Evolutionary conservation across 2,888 invertebrate species (phyloP).

Genomic region (Dermolepida albohirtum): DNA sequence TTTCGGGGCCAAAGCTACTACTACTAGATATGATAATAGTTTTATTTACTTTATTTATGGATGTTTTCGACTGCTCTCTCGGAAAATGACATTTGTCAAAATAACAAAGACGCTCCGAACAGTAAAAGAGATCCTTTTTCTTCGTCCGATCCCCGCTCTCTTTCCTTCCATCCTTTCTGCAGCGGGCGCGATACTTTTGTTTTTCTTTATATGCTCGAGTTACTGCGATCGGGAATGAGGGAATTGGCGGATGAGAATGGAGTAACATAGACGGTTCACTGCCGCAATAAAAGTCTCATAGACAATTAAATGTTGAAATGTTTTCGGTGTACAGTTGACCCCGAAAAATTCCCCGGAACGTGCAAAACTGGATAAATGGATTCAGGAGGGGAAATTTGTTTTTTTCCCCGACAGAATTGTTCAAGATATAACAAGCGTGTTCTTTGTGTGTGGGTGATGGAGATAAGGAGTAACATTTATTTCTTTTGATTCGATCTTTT

Average conservation of each 20-base stretch:
- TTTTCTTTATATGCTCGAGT: conserved; percentile 16
- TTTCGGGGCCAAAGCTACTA: conserved; percentile 43
- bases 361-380: conserved; percentile 8
- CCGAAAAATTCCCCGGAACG: conserved; percentile 10
- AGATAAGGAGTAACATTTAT: too few species aligned
- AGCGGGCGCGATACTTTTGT: conserved; percentile 10
- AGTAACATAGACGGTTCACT: conserved; percentile 10
- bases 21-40: conserved; percentile 56
- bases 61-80: conserved; percentile 60
- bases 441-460: too few species aligned
- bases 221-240: conserved; percentile 6
- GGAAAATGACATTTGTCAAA: conserved; percentile 65
- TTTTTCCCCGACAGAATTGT: background rate
- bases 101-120: conserved; percentile 55
- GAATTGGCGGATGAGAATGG: conserved; percentile 21
- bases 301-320: conserved; percentile 40
- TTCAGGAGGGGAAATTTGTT: background rate
- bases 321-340: conserved; percentile 35
- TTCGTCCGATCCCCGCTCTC: conserved; percentile 6
- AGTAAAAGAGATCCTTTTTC: conserved; percentile 19
- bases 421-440: too few species aligned
- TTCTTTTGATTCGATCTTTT: too few species aligned
- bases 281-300: conserved; percentile 40
- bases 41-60: conserved; percentile 66
- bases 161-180: background rate